These are phyloP conservation scores for Dastarcus helophoroides DNA, from an alignment of 2,888 invertebrate species.

Conservation along the genomic window DNA sequence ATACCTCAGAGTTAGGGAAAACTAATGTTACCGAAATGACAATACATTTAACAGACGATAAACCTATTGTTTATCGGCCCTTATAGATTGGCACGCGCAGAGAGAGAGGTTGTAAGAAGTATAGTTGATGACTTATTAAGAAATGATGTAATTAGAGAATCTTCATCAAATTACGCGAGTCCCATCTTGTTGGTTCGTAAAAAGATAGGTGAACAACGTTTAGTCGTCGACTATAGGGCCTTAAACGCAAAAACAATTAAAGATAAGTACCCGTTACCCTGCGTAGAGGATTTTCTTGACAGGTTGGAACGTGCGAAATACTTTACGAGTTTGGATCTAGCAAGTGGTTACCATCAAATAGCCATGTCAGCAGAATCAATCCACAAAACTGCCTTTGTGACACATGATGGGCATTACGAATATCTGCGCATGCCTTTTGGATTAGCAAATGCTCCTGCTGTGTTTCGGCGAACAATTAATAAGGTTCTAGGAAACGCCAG, in stretches of 20 bases:
- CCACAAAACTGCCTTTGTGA: slow-evolving; percentile 12
- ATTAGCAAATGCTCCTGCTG: slow-evolving; percentile 16
- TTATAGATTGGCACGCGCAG: slow-evolving; percentile 20
- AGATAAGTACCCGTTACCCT: slow-evolving; percentile 25
- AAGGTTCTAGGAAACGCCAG: slow-evolving; percentile 7
- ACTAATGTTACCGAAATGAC: slow-evolving; percentile 12
- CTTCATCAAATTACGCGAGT: slow-evolving; percentile 20
- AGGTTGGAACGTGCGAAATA: slow-evolving; percentile 17
- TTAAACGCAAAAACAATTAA: slow-evolving; percentile 25
- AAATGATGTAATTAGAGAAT: slow-evolving; percentile 18
- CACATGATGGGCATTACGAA: slow-evolving; percentile 13
- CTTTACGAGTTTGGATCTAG: slow-evolving; percentile 25
- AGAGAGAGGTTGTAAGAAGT: slow-evolving; percentile 14
- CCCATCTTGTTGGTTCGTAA: slow-evolving; percentile 15
- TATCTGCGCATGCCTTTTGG: slow-evolving; percentile 13
- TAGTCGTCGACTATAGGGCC: slow-evolving; percentile 20
- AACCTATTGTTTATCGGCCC: slow-evolving; percentile 20
- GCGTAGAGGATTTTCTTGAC: slow-evolving; percentile 25
- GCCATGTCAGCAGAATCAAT: slow-evolving; percentile 16
- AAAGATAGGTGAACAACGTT: slow-evolving; percentile 17
- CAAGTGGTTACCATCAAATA: slow-evolving; percentile 25
- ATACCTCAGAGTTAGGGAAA: too few relatives aligned
- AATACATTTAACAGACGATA: slow-evolving; percentile 20
- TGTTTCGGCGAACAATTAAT: slow-evolving; percentile 12
- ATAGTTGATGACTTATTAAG: slow-evolving; percentile 16